Evolutionary conservation across 2,888 invertebrate genomes (phyloP), one percentile per base, ranked within the genome.

Genomic region (Cremastobaeus sp.): DNA sequence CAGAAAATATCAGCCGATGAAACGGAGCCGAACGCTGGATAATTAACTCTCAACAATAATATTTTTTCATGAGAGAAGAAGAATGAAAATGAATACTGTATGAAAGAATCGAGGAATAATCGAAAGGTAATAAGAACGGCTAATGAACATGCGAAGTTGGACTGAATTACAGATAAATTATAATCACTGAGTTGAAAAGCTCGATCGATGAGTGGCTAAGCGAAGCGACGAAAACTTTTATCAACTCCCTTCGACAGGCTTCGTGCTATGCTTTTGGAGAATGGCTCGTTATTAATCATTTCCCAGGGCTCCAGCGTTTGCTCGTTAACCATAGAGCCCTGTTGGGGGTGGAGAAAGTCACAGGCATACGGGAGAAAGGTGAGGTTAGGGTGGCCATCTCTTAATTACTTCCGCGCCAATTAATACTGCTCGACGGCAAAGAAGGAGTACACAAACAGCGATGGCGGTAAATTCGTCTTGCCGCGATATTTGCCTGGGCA

Each of bases 381-480:
- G 76, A 72, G 76, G 75, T 57, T 69, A 73, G 76, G 77, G 78
- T 78, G 82, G 81, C 82, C 81, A 81, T 83, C 84, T 84, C 84
- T 85, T 84, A 85, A 85, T 85, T 85, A 85, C 84, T 85, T 85
- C 85, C 85, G 84, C 84, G 79, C 85, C 85, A 85, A 85, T 85
- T 85, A 85, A 85, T 83, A 83, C 81, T 79, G 82, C 80, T 80
- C 81, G 79, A 79, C 73, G 76, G 77, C 76, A 73, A 80, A 78
- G 79, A 79, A 78, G 82, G 79, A 77, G 73, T 76, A 72, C 34
- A 72, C n/a, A n/a, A n/a, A n/a, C n/a, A n/a, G n/a, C n/a, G n/a
- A n/a, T n/a, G n/a, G n/a, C n/a, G n/a, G n/a, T n/a, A n/a, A n/a
- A n/a, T n/a, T n/a, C n/a, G n/a, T n/a, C n/a, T n/a, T n/a, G n/a